These are phyloP conservation scores for Amblyjoppa proteus DNA, from an alignment of 2,888 invertebrate species.

Conservation along the genomic window DNA sequence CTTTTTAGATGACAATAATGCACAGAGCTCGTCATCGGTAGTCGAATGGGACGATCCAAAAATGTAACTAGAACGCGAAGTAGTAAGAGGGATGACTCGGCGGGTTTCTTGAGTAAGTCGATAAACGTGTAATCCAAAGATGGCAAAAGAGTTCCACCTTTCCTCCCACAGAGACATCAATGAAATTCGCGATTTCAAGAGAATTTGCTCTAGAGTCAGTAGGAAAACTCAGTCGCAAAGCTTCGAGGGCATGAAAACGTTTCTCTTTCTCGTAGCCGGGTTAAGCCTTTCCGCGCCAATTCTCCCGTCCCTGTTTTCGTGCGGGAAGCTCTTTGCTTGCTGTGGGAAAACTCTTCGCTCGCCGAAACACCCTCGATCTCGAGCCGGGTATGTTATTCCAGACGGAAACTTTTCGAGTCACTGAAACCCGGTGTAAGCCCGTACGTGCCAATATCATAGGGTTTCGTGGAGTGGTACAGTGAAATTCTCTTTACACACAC, in stretches of 20 bases:
- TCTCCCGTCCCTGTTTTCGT: background rate
- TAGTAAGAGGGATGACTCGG: no score
- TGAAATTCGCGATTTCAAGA: slow-evolving; percentile 10
- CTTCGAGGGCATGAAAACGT: slow-evolving; percentile 56
- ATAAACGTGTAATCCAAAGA: background rate
- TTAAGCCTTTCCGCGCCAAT: slow-evolving; percentile 10
- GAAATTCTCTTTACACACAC: background rate
- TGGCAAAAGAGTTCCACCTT: background rate
- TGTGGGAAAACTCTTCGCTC: slow-evolving; percentile 10
- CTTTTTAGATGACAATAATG: no score
- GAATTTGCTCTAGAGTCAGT: slow-evolving; percentile 14
- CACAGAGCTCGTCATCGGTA: no score
- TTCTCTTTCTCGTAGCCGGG: slow-evolving; percentile 42
- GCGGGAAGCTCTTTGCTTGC: slow-evolving; percentile 5
- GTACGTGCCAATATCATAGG: slow-evolving; percentile 14
- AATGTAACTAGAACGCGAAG: no score
- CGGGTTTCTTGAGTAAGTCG: background rate
- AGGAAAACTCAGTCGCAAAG: slow-evolving; percentile 27
- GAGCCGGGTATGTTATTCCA: slow-evolving; percentile 2
- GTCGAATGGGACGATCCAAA: no score
- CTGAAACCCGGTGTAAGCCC: slow-evolving; percentile 21
- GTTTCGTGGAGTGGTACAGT: slow-evolving; percentile 7
- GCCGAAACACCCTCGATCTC: slow-evolving; percentile 13
- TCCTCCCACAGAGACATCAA: background rate
- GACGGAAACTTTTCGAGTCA: background rate